phyloP scores from a whole-genome alignment of 2,888 invertebrate species.

The Chalcis sispes region DNA sequence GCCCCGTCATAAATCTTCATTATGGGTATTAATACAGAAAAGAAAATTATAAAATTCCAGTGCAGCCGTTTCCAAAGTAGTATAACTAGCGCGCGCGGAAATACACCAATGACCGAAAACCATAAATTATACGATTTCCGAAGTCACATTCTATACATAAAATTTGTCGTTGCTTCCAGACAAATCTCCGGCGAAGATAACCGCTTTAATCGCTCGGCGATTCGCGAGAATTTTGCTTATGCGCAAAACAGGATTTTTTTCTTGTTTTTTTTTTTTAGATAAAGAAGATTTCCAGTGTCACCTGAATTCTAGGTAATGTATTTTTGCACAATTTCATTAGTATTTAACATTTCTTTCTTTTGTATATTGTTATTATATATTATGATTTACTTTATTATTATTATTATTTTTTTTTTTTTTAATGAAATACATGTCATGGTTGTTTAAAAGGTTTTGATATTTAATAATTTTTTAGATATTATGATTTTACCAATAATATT shows the following conservation, averaged over 20 bases:
- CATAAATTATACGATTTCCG: slow-evolving; percentile 47
- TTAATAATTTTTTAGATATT: too few relatives aligned
- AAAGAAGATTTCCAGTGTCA: neutral
- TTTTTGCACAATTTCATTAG: slow-evolving; percentile 1
- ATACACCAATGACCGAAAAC: slow-evolving; percentile 4
- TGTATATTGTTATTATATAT: neutral
- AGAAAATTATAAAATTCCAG: neutral
- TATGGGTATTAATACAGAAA: slow-evolving; percentile 9
- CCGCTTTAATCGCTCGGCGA: slow-evolving; percentile 2
- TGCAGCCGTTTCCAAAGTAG: slow-evolving; percentile 13
- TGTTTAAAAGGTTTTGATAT: too few relatives aligned
- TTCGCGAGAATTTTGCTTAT: slow-evolving; percentile 7
- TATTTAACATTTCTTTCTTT: neutral
- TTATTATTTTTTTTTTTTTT: neutral
- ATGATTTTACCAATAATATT: too few relatives aligned
- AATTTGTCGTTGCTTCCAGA: neutral
- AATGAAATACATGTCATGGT: too few relatives aligned
- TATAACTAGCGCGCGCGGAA: neutral
- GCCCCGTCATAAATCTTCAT: slow-evolving; percentile 43
- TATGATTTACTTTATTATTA: neutral
- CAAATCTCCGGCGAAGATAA: slow-evolving; percentile 6
- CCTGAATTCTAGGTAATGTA: neutral
- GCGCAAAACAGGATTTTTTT: neutral
- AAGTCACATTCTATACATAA: slow-evolving; percentile 45
- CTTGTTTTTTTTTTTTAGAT: neutral